phyloP scores from a whole-genome alignment of 2,113 vertebrate genomes.

The Mormyrus iriodes region DNA sequence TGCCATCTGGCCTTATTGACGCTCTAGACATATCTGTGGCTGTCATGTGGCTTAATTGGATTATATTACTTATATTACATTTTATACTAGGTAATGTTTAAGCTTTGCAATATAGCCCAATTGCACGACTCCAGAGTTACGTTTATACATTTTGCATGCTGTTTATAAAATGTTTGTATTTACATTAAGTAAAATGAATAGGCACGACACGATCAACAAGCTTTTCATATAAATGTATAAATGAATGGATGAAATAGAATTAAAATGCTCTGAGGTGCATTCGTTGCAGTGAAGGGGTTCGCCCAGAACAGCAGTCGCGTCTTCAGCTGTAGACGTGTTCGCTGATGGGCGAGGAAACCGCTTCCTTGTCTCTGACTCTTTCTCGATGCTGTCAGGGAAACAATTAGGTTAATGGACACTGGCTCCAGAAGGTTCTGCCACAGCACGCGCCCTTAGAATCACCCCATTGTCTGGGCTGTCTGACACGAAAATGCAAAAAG shows the following conservation, averaged over 20 bases:
- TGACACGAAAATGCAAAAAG: constrained; percentile 1
- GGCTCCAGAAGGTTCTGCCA: constrained; percentile 52
- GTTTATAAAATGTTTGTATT: neutral
- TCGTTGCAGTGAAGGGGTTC: neutral
- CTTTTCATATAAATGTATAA: neutral
- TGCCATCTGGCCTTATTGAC: constrained; percentile 6
- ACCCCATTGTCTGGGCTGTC: neutral
- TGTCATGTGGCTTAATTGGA: neutral
- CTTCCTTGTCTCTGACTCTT: constrained; percentile 29
- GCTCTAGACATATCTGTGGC: neutral
- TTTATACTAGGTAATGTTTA: neutral
- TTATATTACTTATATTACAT: neutral
- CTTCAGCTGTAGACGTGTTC: neutral
- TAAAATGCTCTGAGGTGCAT: neutral
- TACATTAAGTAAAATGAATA: neutral
- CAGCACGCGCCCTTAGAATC: constrained; percentile 40
- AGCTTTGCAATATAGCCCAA: neutral
- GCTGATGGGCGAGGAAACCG: neutral
- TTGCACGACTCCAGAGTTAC: neutral
- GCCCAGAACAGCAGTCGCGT: neutral
- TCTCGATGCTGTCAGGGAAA: constrained; percentile 52
- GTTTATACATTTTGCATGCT: neutral
- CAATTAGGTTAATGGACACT: constrained; percentile 53
- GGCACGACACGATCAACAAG: neutral
- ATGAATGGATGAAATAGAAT: neutral